Evolutionary conservation across 2,797 vertebrate species (phyloP), one percentile per base, ranked within the genome.

Genomic region (Salmo trutta): DNA sequence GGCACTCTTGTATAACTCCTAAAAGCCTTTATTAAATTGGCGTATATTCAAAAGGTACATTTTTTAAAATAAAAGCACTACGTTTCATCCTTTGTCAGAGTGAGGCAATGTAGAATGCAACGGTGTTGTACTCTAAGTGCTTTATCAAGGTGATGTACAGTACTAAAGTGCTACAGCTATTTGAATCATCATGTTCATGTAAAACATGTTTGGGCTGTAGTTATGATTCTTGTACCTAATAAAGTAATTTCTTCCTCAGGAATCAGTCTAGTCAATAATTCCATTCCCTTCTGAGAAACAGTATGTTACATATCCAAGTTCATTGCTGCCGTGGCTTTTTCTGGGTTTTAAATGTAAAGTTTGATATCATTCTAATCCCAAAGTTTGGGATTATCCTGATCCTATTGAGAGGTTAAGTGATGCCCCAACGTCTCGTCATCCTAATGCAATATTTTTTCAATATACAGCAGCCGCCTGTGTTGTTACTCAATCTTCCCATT

Each of bases 311-410:
- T 36, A 52, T n/a, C 29, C 69, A 21, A 41, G 69, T 51, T 29
- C 14, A 73, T 16, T 16, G 52, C 51, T 54, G 5, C 29, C 14
- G 16, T 33, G 19, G 21, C 56, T 72, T 14, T 53, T 72, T 72
- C 14, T 16, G 24, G 70, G 27, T 47, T 72, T 53, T 72, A 51
- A 52, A 14, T 17, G 24, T 72, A 16, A 4, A 21, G 21, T 7
- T 53, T 72, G 51, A 54, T 72, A 72, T 72, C 24, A 54, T 54
- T 51, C 24, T 72, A 53, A 71, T 71, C 41, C 47, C 1, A 2
- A 27, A 52, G 47, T 71, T 72, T 72, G 70, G 70, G 51, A 72
- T 72, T 72, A 72, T 72, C 52, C 54, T 29, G 51, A 72, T 54
- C 52, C 16, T 12, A 24, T 14, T 36, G 7, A 52, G 51, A 24